phyloP scores from a whole-genome alignment of 2,797 vertebrate species.

The Poeciliopsis gracilis region DNA sequence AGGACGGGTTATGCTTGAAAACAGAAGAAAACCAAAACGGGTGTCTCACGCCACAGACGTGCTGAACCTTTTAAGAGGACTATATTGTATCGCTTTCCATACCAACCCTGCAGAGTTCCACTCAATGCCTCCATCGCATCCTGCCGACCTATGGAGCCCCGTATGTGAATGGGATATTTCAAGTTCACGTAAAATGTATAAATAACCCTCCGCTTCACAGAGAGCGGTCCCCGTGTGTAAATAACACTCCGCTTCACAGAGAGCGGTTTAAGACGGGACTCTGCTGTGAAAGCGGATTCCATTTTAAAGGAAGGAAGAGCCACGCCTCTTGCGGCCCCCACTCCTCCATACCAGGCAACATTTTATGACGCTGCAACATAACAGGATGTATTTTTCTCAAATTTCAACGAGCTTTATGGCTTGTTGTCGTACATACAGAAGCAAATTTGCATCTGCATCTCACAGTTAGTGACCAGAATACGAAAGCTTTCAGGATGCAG shows the following conservation, averaged over 20 bases:
- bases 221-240: neutral
- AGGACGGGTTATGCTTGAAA: neutral
- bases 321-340: neutral
- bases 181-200: neutral
- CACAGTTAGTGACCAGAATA: slow-evolving; percentile 27
- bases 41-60: neutral
- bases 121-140: neutral
- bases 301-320: neutral
- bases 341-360: neutral
- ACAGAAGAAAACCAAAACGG: neutral
- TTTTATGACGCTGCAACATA: neutral
- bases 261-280: neutral
- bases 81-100: neutral
- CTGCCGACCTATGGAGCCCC: neutral
- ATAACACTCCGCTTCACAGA: neutral
- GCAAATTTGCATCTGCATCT: neutral
- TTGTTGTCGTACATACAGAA: neutral
- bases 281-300: neutral
- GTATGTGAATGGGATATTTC: neutral
- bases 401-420: too few species aligned
- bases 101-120: neutral
- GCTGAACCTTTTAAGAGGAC: neutral
- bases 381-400: neutral
- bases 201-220: neutral
- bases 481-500: slow-evolving; percentile 32